Percentiles rank a stretch among this genome's conserved stretches.
phyloP scores from a whole-genome alignment of 2,113 vertebrate genomes.

The Lasiurus cinereus region DNA sequence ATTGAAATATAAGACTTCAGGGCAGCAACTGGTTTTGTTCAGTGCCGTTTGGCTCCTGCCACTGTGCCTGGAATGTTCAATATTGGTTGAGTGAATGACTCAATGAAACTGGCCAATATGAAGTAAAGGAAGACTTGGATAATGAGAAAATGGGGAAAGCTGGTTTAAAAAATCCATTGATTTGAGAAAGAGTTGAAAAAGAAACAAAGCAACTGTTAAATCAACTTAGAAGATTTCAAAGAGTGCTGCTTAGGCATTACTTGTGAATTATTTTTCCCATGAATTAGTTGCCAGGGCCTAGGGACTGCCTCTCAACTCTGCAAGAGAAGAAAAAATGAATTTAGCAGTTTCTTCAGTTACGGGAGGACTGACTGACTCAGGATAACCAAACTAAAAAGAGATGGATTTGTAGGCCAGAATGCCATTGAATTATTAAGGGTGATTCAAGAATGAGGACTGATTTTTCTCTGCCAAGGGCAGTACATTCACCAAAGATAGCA shows the following conservation, averaged over 20 bases:
- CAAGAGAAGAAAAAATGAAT: constrained; percentile 21
- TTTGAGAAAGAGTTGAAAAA: neutral
- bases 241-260: neutral
- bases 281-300: neutral
- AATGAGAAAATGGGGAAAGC: neutral
- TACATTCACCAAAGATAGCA: neutral
- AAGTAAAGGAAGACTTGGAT: constrained; percentile 3
- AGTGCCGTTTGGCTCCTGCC: neutral
- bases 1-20: neutral
- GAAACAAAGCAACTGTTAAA: neutral
- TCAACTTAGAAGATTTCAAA: neutral
- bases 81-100: neutral
- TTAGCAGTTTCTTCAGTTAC: neutral
- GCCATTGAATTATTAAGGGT: neutral
- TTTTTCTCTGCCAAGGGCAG: neutral
- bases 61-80: neutral
- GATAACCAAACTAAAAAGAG: neutral
- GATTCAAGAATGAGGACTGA: neutral
- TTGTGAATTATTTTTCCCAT: neutral
- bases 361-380: neutral
- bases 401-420: neutral
- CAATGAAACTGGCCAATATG: neutral
- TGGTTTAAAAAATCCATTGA: neutral
- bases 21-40: neutral
- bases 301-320: neutral